Base-by-base conservation (phyloP, 2,888 invertebrate species). In the Scaptomyza polygonia region DNA sequence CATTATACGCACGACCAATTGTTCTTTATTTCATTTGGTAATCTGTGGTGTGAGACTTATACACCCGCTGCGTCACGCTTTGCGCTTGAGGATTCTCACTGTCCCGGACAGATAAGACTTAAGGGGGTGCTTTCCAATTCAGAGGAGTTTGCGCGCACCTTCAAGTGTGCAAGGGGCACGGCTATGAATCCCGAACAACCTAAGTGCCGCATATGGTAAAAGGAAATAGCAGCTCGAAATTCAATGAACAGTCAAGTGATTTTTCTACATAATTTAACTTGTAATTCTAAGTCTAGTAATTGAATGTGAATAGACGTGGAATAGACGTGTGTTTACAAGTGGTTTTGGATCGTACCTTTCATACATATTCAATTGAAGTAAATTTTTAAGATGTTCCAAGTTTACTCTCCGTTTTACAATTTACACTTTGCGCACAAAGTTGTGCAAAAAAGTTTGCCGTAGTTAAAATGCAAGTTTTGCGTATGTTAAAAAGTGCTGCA, bases 1-100 rank as follows among this genome's bases (percentile, higher is more conserved):
- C 90, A 94, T 25, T 94, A 94, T 79, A 93, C 93, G 0, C 93
- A 94, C 48, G 95, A 96, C 42, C 97, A 97, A 88, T 91, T 97
- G 65, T 95, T 97, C 89, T 97, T 96, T 90, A 93, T 97, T 29
- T 94, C 96, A 0, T 97, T 95, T 91, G 96, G 95, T 36, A 97
- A 96, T 91, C 93, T 97, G 11, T 97, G 97, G 97, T 97, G 97
- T 90, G 96, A 97, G 89, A 94, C 94, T 30, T 94, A 93, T 71
- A 95, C 95, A 34, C 92, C 92, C 27, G 93, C 94, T 30, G 94
- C 95, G 0, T 89, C 95, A 8, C 92, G 92, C 44, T 93, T 93
- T 73, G 95, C 95, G 64, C 88, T 96, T 3, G 93, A 93, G 61
- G 96, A 96, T 79, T 94, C 95, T 48, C 96, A 97, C 85, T 94